Base-by-base conservation (phyloP, 1,140 invertebrate genomes). In the Akabosia matsudoensis region DNA sequence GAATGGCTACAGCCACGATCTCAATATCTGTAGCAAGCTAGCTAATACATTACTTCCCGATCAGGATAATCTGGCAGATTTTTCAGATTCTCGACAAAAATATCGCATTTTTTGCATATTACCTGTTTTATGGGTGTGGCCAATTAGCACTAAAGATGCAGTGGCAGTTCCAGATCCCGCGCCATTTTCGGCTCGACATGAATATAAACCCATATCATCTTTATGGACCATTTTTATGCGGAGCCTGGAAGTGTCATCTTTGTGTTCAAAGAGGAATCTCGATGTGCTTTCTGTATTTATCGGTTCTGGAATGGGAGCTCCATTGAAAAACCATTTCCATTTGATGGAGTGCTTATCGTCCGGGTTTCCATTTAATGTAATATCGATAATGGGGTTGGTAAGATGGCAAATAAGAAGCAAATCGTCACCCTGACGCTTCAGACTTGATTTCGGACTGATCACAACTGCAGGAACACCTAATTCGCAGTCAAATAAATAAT, bases 291-390 rank as follows among this genome's bases (percentile, higher is more conserved):
- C 61, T 30, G 61, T 30, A 30, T 67, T 67, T 67, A 30, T 24
- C 61, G 31, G 61, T 30, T 67, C 54, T 61, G 13, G 13, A 13
- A 61, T 16, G 4, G 54, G 61, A 67, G 31, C 22, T 22, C 61
- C 61, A 67, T 67, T 67, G 61, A 67, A 31, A 13, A 67, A 67
- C 61, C 61, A 67, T 13, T 13, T 67, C 61, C 61, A 67, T 24
- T 67, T 67, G 61, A 67, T 30, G 28, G 61, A 67, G 61, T 13
- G 28, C 28, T 30, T 30, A 67, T 3, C 31, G 28, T 24, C 30
- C 13, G 13, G 7, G 1, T 31, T 30, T 30, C 31, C n/a, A 10
- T 30, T 30, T 67, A 30, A 67, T 67, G 61, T 30, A 10, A 30
- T 30, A 31, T 67, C 61, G 13, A 67, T 67, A 4, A 67, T 31